These are phyloP conservation scores for Zoanthus sociatus DNA, from an alignment of 92 coral and sea anemone species.

Conservation along the genomic window DNA sequence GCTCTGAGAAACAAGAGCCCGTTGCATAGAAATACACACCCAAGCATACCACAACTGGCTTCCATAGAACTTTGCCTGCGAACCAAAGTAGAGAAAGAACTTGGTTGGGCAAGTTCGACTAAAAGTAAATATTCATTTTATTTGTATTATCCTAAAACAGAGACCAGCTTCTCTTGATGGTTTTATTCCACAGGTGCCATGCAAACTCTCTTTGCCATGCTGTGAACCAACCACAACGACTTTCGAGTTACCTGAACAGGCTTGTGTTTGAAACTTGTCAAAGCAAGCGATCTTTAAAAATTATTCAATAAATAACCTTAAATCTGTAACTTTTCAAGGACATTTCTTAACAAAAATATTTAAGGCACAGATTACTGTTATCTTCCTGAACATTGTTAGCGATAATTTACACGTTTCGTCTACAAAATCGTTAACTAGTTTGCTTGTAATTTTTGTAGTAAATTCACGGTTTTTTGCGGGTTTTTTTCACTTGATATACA, in stretches of 20 bases:
- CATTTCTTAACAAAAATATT: not conserved
- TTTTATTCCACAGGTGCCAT: not conserved
- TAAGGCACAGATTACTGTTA: not conserved
- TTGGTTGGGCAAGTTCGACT: conserved; percentile 13
- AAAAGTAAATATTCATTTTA: conserved; percentile 25
- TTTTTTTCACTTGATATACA: no score
- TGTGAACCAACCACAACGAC: not conserved
- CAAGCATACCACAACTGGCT: conserved; percentile 72
- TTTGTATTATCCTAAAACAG: not conserved
- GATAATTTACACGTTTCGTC: not conserved
- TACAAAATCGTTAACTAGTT: not conserved
- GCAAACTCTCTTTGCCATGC: not conserved
- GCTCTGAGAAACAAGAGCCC: conserved; percentile 58
- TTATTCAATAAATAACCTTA: no score
- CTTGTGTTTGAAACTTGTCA: not conserved
- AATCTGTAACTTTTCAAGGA: not conserved
- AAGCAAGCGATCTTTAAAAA: not conserved
- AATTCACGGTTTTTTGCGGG: not conserved
- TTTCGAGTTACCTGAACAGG: not conserved
- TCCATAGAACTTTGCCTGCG: conserved; percentile 96
- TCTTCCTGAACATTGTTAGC: not conserved
- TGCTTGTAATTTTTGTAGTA: not conserved
- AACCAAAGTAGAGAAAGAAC: conserved; percentile 56
- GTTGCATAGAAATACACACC: conserved; percentile 87
- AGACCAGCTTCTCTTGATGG: not conserved